A percentile compares a stretch with the other conserved stretches of the same genome.
These are phyloP conservation scores for Bufotes viridis DNA, from an alignment of 2,797 vertebrate genomes.

Conservation along the genomic window DNA sequence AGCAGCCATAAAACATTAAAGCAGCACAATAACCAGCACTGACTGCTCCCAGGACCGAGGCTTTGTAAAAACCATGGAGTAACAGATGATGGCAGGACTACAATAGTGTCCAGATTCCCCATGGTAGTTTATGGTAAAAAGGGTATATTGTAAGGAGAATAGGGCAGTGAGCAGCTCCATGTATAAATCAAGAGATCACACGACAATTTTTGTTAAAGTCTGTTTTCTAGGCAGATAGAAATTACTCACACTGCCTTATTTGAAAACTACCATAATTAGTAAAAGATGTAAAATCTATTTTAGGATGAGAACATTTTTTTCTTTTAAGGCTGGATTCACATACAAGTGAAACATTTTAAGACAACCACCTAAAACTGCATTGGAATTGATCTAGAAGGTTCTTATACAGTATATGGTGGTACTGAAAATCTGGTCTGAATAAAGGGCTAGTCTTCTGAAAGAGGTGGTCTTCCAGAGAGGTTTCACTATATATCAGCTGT, in stretches of 20 bases:
- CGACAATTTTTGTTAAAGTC: not conserved
- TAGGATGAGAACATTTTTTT: not conserved
- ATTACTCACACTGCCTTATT: not conserved
- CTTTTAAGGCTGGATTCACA: no score
- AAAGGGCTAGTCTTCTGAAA: no score
- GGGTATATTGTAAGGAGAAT: not conserved
- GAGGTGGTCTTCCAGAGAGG: no score
- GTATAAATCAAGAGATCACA: not conserved
- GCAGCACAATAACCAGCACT: slow-evolving; percentile 2
- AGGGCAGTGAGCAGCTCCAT: not conserved
- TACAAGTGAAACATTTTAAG: no score
- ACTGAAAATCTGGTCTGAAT: no score
- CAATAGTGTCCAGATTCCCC: not conserved
- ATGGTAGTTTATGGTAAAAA: not conserved
- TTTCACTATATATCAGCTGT: no score
- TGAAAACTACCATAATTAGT: not conserved
- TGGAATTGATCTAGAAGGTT: no score
- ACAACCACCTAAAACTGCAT: no score
- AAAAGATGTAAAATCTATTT: no score
- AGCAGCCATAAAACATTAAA: not conserved
- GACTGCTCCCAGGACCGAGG: slow-evolving; percentile 7
- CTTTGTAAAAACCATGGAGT: not conserved
- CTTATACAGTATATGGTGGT: no score
- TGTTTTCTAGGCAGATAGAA: not conserved
- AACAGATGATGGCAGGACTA: slow-evolving; percentile 13